A percentile compares a stretch with the other conserved stretches of the same genome.
Conservation (phyloP, 2,888 invertebrate species). For the Eristalinus aeneus region DNA sequence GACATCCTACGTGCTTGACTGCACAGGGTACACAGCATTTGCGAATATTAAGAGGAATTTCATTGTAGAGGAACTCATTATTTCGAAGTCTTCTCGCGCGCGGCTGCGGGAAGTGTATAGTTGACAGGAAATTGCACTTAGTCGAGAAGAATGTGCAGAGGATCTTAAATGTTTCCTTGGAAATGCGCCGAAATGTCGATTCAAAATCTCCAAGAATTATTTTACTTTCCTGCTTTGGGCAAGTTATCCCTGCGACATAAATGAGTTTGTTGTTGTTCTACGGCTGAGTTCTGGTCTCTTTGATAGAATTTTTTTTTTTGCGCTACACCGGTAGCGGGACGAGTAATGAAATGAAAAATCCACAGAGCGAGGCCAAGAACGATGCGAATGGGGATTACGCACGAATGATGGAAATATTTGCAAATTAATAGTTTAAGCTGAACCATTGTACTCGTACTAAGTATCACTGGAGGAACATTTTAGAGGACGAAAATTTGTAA, state of each 20-base stretch:
- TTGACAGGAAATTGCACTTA: background rate
- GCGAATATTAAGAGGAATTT: background rate
- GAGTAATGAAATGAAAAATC: background rate
- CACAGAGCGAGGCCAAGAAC: background rate
- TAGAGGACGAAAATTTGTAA: too few relatives aligned
- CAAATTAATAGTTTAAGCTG: background rate
- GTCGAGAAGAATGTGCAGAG: background rate
- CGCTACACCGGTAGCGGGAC: background rate
- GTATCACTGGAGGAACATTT: too few relatives aligned
- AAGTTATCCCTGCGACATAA: background rate
- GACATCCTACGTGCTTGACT: background rate
- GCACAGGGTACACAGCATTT: background rate
- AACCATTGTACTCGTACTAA: background rate
- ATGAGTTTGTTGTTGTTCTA: background rate
- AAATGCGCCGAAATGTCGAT: background rate
- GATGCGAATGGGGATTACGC: background rate
- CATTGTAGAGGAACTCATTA: background rate
- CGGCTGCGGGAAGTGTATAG: background rate
- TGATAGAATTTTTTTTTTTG: background rate
- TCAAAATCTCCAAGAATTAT: background rate
- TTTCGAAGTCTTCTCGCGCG: background rate
- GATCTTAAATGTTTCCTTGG: background rate
- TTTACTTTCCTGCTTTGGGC: background rate
- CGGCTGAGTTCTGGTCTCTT: background rate
- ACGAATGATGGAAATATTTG: background rate